Conservation (phyloP, 1,140 invertebrate genomes). For the Cotesia vestalis region DNA sequence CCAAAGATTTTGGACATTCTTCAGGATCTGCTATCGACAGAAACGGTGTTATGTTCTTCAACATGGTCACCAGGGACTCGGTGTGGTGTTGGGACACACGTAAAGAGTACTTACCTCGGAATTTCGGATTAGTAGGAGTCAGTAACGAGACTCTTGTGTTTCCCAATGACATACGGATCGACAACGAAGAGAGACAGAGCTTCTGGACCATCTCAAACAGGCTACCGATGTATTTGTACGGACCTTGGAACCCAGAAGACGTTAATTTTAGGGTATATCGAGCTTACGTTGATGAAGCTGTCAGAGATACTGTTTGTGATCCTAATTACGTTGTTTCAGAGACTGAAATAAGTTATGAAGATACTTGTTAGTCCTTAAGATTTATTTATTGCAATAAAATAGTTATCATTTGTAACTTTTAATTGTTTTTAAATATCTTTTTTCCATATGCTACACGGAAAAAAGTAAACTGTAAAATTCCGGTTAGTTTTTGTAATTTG, state of each 20-base stretch:
- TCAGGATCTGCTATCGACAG: constrained; percentile 76
- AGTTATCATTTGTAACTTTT: neutral
- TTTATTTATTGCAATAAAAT: constrained; percentile 21
- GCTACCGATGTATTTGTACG: constrained; percentile 78
- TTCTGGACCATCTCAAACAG: constrained; percentile 81
- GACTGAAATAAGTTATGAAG: constrained; percentile 51
- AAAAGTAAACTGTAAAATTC: too few relatives aligned
- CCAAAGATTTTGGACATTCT: constrained; percentile 73
- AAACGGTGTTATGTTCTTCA: constrained; percentile 80
- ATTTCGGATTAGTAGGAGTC: constrained; percentile 70
- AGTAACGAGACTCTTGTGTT: constrained; percentile 73
- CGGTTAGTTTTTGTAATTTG: too few relatives aligned
- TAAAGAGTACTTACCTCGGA: constrained; percentile 73
- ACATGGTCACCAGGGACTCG: constrained; percentile 76
- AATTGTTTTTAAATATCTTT: constrained; percentile 15
- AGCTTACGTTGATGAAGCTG: constrained; percentile 69
- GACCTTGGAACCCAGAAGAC: constrained; percentile 70
- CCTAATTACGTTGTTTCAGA: constrained; percentile 61
- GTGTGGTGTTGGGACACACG: constrained; percentile 82
- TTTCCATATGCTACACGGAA: too few relatives aligned
- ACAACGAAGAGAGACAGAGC: constrained; percentile 73
- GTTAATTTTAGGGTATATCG: constrained; percentile 78
- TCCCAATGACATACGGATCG: constrained; percentile 81
- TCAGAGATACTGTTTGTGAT: constrained; percentile 76
- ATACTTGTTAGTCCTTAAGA: constrained; percentile 50